phyloP scores from a whole-genome alignment of 2,888 invertebrate species.

The Oscheius sp. region DNA sequence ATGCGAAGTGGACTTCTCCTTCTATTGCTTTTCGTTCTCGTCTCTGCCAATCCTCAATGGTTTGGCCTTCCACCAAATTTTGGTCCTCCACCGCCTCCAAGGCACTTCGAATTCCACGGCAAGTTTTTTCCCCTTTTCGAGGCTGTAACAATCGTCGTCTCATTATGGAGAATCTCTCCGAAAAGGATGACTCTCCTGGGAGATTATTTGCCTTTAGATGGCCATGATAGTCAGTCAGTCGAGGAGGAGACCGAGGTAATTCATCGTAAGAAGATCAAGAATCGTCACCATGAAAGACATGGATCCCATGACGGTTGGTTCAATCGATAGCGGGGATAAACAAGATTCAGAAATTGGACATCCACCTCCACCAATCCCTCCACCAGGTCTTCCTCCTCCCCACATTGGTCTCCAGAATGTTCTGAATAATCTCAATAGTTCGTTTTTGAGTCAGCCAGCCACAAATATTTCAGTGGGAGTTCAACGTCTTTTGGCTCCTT shows the following conservation, averaged over 20 bases:
- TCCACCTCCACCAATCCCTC: constrained; percentile 13
- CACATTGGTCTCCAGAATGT: constrained; percentile 19
- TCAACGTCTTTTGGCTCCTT: constrained; percentile 17
- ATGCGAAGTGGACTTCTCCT: constrained; percentile 14
- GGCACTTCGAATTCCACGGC: constrained; percentile 17
- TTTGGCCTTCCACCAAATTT: not conserved
- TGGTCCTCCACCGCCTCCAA: constrained; percentile 1
- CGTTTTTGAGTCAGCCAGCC: not conserved
- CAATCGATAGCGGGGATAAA: not conserved
- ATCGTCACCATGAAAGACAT: constrained; percentile 19
- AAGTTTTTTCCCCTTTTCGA: not conserved
- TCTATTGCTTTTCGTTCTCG: not conserved
- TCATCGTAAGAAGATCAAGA: constrained; percentile 8
- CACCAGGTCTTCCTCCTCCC: constrained; percentile 17
- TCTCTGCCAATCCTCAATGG: not conserved
- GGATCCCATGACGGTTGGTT: constrained; percentile 3
- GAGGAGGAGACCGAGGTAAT: constrained; percentile 23
- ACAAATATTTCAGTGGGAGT: constrained; percentile 10
- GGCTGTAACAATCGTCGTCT: not conserved
- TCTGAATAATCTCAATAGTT: not conserved
- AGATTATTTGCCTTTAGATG: not conserved
- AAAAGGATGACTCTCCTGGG: not conserved
- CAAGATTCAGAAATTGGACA: not conserved
- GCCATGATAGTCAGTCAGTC: constrained; percentile 24
- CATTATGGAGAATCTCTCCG: not conserved